These are phyloP conservation scores for Chaenocephalus aceratus DNA, from an alignment of 2,113 vertebrate species.

Conservation along the genomic window DNA sequence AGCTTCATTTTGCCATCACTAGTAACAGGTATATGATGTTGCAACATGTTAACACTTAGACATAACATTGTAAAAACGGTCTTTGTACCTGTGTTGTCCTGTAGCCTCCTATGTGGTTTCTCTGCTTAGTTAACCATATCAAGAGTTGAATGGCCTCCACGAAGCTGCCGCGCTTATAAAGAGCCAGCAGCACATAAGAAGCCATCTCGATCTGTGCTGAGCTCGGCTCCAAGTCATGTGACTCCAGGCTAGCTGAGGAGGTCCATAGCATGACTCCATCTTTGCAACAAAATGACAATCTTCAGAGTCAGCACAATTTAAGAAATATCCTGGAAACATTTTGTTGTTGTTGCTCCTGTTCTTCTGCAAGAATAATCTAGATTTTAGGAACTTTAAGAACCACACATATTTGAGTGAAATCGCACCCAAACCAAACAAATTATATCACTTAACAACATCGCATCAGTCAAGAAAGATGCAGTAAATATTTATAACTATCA, in stretches of 20 bases:
- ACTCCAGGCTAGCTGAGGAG: slow-evolving; percentile 73
- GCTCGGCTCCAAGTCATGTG: slow-evolving; percentile 81
- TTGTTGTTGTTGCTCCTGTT: too few species aligned
- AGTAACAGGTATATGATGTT: too few species aligned
- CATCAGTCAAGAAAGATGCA: too few species aligned
- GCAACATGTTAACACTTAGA: too few species aligned
- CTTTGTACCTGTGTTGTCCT: slow-evolving; percentile 88
- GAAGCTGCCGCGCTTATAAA: slow-evolving; percentile 75
- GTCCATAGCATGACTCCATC: slow-evolving; percentile 87
- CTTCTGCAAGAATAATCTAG: too few species aligned
- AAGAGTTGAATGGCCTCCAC: slow-evolving; percentile 85
- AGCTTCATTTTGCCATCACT: too few species aligned
- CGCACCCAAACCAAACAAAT: too few species aligned
- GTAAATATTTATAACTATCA: too few species aligned
- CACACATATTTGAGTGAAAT: neutral
- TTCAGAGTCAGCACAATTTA: neutral
- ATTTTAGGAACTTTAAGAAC: too few species aligned
- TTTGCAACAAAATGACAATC: slow-evolving; percentile 50
- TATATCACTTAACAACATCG: too few species aligned
- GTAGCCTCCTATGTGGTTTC: slow-evolving; percentile 88
- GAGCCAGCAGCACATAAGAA: slow-evolving; percentile 87
- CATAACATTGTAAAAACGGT: too few species aligned
- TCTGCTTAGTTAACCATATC: slow-evolving; percentile 90
- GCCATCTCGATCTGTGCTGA: slow-evolving; percentile 89
- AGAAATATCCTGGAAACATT: too few species aligned